Conservation (phyloP, 2,797 vertebrate genomes). For the Lacerta bilineata region DNA sequence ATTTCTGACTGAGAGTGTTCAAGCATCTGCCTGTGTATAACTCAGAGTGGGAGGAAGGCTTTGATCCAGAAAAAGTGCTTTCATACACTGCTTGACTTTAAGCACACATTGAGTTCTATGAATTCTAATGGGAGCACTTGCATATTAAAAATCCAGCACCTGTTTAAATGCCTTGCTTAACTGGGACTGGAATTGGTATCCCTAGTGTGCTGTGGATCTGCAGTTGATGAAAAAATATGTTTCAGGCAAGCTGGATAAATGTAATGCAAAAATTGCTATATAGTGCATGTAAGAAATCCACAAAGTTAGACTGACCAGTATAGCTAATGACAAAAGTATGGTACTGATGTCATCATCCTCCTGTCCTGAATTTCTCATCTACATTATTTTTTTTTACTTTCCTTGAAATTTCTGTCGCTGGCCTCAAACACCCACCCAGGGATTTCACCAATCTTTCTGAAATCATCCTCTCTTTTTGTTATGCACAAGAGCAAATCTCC, state of each 20-base stretch:
- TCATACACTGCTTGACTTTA: constrained; percentile 37
- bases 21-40: constrained; percentile 59
- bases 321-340: constrained; percentile 14
- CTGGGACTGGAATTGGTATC: background rate
- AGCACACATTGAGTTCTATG: background rate
- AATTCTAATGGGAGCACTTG: constrained; percentile 26
- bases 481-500: background rate
- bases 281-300: background rate
- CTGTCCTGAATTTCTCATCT: background rate
- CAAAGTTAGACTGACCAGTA: background rate
- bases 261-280: background rate
- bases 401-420: background rate
- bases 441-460: background rate
- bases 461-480: background rate
- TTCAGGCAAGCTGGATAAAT: background rate
- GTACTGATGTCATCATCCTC: too few relatives aligned
- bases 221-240: background rate
- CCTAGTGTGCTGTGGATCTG: background rate
- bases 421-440: background rate
- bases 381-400: constrained; percentile 27
- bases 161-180: constrained; percentile 23
- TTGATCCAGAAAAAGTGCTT: constrained; percentile 51
- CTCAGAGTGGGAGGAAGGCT: constrained; percentile 45
- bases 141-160: background rate
- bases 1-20: constrained; percentile 53